These are phyloP conservation scores for Picathartes gymnocephalus DNA, from an alignment of 2,113 vertebrate genomes.

Conservation along the genomic window DNA sequence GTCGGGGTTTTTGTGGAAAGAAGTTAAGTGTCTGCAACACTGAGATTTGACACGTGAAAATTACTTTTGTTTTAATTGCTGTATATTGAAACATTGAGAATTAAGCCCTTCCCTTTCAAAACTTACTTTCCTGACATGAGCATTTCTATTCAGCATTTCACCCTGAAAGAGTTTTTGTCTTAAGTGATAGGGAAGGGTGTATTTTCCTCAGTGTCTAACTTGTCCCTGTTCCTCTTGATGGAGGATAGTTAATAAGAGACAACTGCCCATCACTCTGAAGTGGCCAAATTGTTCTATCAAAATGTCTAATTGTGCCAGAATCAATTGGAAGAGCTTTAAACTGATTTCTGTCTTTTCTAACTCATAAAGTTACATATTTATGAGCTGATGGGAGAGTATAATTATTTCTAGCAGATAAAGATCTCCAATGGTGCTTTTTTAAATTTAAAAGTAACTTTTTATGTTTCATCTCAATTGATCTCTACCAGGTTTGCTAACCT, in stretches of 20 bases:
- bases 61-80: neutral
- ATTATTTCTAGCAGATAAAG: neutral
- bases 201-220: neutral
- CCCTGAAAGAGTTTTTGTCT: neutral
- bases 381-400: neutral
- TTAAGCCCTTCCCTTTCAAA: neutral
- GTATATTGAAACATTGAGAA: neutral
- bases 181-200: neutral
- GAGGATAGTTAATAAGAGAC: neutral
- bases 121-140: neutral
- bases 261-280: neutral
- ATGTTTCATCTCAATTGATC: neutral
- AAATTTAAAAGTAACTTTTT: neutral
- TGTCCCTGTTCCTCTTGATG: neutral
- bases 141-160: neutral
- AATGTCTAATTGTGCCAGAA: neutral
- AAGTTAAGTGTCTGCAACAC: conserved; percentile 31
- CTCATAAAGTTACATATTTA: neutral
- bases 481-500: neutral
- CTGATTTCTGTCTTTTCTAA: neutral
- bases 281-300: rapidly evolving
- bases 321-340: neutral
- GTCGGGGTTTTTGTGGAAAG: neutral
- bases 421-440: neutral
- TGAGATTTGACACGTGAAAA: neutral